These are phyloP conservation scores for Halesus radiatus DNA, from an alignment of 1,140 invertebrate species.

Conservation along the genomic window DNA sequence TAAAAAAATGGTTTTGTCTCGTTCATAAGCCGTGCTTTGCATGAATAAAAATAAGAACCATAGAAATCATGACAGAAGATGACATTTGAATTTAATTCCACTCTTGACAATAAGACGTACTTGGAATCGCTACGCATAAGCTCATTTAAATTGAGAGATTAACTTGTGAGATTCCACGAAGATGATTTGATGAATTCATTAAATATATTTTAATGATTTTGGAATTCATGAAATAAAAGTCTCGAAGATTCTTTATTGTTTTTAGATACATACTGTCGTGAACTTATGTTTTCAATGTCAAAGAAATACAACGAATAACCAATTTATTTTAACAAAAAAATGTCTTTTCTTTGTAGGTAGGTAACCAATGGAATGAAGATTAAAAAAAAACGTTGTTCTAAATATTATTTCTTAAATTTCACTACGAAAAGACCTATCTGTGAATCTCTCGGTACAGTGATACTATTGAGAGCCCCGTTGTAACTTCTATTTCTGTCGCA, in stretches of 20 bases:
- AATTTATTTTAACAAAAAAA: too few relatives aligned
- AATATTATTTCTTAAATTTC: too few relatives aligned
- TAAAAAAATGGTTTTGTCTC: too few relatives aligned
- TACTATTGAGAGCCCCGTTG: too few relatives aligned
- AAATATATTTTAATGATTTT: slow-evolving; percentile 1
- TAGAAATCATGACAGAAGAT: not conserved
- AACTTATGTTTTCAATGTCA: not conserved
- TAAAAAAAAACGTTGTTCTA: too few relatives aligned
- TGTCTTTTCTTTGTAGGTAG: too few relatives aligned
- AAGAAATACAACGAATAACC: too few relatives aligned
- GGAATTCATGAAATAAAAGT: too few relatives aligned
- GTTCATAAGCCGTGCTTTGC: not conserved
- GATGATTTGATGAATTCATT: not conserved
- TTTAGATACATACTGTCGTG: not conserved
- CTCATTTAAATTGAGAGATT: not conserved
- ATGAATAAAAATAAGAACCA: not conserved
- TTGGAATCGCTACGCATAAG: not conserved
- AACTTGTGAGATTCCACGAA: not conserved
- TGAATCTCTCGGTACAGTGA: too few relatives aligned
- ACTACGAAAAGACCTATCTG: too few relatives aligned
- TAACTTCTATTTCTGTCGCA: too few relatives aligned
- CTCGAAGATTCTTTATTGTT: not conserved
- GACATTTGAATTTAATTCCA: not conserved
- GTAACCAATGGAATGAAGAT: too few relatives aligned
- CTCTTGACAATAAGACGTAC: not conserved